Evolutionary conservation across 2,888 invertebrate genomes (phyloP).

Genomic region (Glyphotaelius pellucidus): DNA sequence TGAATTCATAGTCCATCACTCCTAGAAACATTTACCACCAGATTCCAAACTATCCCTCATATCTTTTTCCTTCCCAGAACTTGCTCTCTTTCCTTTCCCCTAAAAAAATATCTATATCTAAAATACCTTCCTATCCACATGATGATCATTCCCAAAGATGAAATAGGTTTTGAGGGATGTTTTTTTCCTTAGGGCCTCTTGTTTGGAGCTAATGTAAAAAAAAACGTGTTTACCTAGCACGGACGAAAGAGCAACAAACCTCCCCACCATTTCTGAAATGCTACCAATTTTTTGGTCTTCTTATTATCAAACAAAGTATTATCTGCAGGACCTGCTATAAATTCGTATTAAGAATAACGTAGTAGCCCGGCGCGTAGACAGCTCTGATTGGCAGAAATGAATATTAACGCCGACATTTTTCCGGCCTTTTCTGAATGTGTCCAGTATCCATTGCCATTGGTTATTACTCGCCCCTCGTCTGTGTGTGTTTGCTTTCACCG

Average conservation of each 20-base stretch:
- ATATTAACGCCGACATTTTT: conserved; percentile 54
- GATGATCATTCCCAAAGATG: too few species aligned
- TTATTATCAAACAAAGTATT: neutral
- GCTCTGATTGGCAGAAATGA: conserved; percentile 63
- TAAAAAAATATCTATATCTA: too few species aligned
- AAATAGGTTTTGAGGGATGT: too few species aligned
- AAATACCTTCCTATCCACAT: too few species aligned
- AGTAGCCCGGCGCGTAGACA: conserved; percentile 55
- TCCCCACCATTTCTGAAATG: neutral
- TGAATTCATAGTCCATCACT: too few species aligned
- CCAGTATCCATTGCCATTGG: neutral
- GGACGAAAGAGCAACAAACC: neutral
- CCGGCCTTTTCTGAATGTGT: conserved; percentile 14
- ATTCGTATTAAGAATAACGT: conserved; percentile 60
- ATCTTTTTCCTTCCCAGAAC: too few species aligned
- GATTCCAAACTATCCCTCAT: too few species aligned
- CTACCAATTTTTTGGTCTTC: neutral
- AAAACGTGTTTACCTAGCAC: too few species aligned
- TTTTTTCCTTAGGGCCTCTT: too few species aligned
- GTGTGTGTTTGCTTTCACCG: neutral
- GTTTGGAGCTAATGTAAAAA: too few species aligned
- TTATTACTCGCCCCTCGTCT: neutral
- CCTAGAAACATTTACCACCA: too few species aligned
- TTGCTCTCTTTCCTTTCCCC: too few species aligned
- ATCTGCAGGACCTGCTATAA: conserved; percentile 44